A percentile compares a stretch with the other conserved stretches of the same genome.
These are phyloP conservation scores for Paraescarpia echinospica DNA, from an alignment of 1,140 invertebrate species.

Conservation along the genomic window DNA sequence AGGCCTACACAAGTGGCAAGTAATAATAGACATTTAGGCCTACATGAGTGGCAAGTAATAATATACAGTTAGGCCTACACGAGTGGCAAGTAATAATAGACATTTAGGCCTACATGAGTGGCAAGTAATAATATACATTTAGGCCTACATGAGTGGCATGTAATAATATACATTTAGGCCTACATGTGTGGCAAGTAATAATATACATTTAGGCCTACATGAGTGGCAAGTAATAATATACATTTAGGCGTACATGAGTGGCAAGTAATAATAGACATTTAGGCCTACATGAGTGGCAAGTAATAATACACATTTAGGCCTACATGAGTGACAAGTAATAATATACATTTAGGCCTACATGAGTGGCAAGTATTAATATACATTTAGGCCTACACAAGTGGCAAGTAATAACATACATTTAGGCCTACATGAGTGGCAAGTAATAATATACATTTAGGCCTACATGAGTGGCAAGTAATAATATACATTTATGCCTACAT, in stretches of 20 bases:
- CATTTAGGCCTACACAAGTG: background rate
- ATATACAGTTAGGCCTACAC: background rate
- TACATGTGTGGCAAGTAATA: background rate
- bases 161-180: background rate
- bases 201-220: background rate
- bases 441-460: background rate
- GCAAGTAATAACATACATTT: no score
- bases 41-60: background rate
- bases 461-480: background rate
- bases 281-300: background rate
- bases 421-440: background rate
- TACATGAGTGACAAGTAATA: background rate
- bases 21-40: background rate
- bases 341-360: background rate
- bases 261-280: background rate
- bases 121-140: background rate
- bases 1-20: background rate
- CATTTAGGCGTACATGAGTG: background rate
- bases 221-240: background rate
- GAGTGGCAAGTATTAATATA: background rate
- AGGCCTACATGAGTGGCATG: background rate
- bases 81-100: background rate
- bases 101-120: background rate
- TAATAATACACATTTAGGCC: background rate
- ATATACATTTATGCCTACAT: background rate